Base-by-base conservation (phyloP, 2,888 invertebrate species). In the Serrognathus titanus region DNA sequence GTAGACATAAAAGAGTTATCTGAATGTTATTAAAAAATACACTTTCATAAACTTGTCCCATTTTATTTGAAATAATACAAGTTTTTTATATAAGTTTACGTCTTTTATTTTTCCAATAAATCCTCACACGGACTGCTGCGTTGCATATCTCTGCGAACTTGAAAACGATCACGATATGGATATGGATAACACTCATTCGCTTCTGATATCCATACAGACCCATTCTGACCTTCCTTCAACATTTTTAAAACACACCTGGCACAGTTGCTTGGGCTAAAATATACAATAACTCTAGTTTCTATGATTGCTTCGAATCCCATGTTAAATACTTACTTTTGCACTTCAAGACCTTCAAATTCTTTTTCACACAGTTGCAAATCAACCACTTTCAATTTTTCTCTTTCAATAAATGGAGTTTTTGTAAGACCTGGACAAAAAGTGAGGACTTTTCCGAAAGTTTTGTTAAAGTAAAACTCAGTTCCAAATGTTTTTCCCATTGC, bases 141-240 rank as follows among this genome's bases (percentile, higher is more conserved):
- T 41, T 40, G 24, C 11, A 52, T 31, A n/a, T 35, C 41, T 11
- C 13, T 9, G 6, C 36, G 11, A 16, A 48, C 35, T 48, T 52
- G 48, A 36, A 52, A 57, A 7, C 57, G 45, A 16, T 57, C 57
- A 9, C 39, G 47, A 13, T 48, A 12, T 35, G 11, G 48, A 24
- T 48, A 52, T 48, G 51, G 48, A 41, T 52, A 57, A n/a, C 40
- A 46, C 31, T 52, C 11, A 1, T 12, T 10, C 5, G 24, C 13
- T 48, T 51, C 57, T 24, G 52, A 57, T 16, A 57, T 20, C 57
- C 57, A 57, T 20, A 57, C 41, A 4, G 57, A 57, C 3, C 57
- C 57, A 51, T 57, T 52, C 31, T 41, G 20, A 4, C 51, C 57
- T 5, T 48, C 39, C 8, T 36, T 52, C 35, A 57, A 24, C 16